Base-by-base conservation (phyloP, 2,797 vertebrate species). In the Esox lucius region DNA sequence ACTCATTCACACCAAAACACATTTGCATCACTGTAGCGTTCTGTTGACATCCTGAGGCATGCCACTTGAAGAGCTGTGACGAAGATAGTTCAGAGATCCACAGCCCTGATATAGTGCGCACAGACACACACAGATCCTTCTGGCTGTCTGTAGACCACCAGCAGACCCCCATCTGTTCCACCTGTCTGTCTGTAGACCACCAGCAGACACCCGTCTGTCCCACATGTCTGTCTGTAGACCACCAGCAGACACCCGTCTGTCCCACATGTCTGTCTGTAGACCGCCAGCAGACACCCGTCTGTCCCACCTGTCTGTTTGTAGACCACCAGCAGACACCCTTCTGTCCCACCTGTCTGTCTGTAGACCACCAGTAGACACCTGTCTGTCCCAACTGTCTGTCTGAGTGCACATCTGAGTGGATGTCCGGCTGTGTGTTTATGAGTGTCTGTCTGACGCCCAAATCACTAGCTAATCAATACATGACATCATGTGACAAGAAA, bases 211-310 rank as follows among this genome's bases (percentile, higher is more conserved):
- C 48, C 51, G 68, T 26, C n/a, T n/a, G n/a, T n/a, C n/a, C n/a
- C 51, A 56, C 51, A 17, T 5, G 56, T 5, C 51, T 19, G 51
- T 56, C 19, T 19, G 19, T 8, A 56, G 51, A 56, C 51, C 51
- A 56, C 51, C 51, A 56, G 51, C 19, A 56, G 51, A 9, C 7
- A 31, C 26, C 48, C 51, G 68, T 26, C 68, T 51, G 49, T 51
- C 49, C 49, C 16, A 51, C 86, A 83, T 87, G 61, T 15, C 87
- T 70, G 80, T 75, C 81, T 56, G 46, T 19, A 19, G 83, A 85
- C 81, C 80, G 46, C 68, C 68, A 70, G 48, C 42, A 49, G 42
- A 48, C 4, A 26, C 42, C 42, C 49, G 68, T 26, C 68, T 53
- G 49, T 53, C 49, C 49, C 17, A 53, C 86, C 83, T 87, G 62